Conservation (phyloP, 2,113 vertebrate genomes). For the Macrotus californicus region DNA sequence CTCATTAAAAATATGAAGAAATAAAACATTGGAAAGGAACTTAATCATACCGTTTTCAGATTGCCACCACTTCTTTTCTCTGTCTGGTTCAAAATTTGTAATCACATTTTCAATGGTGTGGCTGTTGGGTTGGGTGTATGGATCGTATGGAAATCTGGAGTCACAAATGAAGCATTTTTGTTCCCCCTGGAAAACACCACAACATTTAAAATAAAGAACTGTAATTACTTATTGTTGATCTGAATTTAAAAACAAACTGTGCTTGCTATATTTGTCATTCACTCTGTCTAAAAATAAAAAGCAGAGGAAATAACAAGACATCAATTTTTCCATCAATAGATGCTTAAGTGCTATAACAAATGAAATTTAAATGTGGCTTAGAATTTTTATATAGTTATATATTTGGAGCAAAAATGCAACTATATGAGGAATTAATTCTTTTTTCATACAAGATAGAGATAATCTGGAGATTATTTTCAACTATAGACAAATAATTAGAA, state of each 20-base stretch:
- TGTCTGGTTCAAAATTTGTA: slow-evolving; percentile 81
- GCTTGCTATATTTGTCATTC: slow-evolving; percentile 53
- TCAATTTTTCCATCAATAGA: slow-evolving; percentile 34
- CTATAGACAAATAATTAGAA: neutral
- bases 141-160: slow-evolving; percentile 83
- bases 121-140: slow-evolving; percentile 80
- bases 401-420: neutral
- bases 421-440: neutral
- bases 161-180: slow-evolving; percentile 92
- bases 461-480: slow-evolving; percentile 11
- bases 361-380: slow-evolving; percentile 12
- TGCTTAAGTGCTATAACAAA: slow-evolving; percentile 35
- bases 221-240: slow-evolving; percentile 53
- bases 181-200: slow-evolving; percentile 78
- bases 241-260: slow-evolving; percentile 62
- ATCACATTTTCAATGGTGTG: slow-evolving; percentile 89
- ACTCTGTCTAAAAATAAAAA: slow-evolving; percentile 59
- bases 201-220: slow-evolving; percentile 41
- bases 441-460: neutral
- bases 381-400: neutral
- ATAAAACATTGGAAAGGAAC: neutral
- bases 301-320: slow-evolving; percentile 61
- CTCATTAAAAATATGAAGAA: neutral
- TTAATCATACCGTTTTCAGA: slow-evolving; percentile 86
- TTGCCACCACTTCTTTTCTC: slow-evolving; percentile 91